Evolutionary conservation across 2,888 invertebrate species (phyloP).

Genomic region (Seira sanloemensis): DNA sequence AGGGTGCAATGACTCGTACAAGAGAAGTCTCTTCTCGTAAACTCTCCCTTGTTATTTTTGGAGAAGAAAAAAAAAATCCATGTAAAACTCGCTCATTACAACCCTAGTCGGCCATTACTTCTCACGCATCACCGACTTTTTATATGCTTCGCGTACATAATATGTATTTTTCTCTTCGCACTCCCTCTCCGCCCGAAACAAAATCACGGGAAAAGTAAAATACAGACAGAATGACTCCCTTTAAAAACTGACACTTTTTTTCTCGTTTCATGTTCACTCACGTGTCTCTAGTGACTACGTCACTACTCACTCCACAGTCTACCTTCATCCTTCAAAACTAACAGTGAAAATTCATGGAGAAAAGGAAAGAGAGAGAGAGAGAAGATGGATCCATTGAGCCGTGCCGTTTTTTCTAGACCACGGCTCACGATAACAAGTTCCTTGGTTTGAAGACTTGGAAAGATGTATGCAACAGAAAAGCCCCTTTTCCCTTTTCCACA

Average conservation of each 20-base stretch:
- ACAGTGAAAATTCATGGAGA: background rate
- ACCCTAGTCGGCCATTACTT: constrained; percentile 7
- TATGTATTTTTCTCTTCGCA: constrained; percentile 5
- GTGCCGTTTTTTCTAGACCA: constrained; percentile 15
- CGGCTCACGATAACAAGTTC: constrained; percentile 12
- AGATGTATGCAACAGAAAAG: background rate
- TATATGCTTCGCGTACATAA: background rate
- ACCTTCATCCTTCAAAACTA: background rate
- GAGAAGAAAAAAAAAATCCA: background rate
- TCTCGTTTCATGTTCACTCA: background rate
- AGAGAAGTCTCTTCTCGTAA: no score
- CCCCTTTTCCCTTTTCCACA: no score
- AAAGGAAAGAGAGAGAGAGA: constrained; percentile 35
- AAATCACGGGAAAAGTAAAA: background rate
- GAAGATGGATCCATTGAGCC: constrained; percentile 25
- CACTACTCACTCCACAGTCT: background rate
- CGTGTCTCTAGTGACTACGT: constrained; percentile 8
- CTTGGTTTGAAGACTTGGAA: background rate
- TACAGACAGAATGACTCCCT: background rate
- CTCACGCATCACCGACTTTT: background rate
- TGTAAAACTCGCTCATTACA: constrained; percentile 16
- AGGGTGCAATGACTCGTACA: background rate
- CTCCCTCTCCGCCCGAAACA: background rate
- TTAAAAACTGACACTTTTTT: constrained; percentile 15
- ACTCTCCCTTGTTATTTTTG: background rate